Evolutionary conservation across 2,113 vertebrate genomes (phyloP).

Genomic region (Bos javanicus): DNA sequence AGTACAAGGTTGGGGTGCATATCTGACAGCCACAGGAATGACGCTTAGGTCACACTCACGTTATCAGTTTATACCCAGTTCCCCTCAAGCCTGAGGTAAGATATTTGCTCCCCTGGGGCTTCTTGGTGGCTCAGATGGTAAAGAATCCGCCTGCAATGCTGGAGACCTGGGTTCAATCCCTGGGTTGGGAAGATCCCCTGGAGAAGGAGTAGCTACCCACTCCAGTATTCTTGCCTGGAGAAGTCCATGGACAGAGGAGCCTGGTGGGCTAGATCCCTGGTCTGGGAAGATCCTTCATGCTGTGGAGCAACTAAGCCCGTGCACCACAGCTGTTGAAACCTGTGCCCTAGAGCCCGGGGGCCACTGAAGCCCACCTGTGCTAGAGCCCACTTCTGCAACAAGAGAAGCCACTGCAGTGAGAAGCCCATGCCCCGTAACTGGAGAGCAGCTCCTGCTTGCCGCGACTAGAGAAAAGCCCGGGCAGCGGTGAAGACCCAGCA

Average conservation of each 20-base stretch:
- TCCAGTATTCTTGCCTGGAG: not conserved
- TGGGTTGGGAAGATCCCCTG: not conserved
- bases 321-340: not conserved
- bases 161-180: not conserved
- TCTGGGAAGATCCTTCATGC: not conserved
- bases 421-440: not conserved
- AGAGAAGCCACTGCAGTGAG: not conserved
- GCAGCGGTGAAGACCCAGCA: not conserved
- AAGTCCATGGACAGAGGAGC: not conserved
- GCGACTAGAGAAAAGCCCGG: not conserved
- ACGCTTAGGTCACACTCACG: not conserved
- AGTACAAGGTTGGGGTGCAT: no score
- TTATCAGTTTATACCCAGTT: not conserved
- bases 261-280: not conserved
- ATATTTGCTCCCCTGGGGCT: not conserved
- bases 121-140: not conserved
- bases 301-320: not conserved
- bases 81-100: not conserved
- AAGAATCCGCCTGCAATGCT: not conserved
- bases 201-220: not conserved
- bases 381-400: not conserved
- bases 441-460: not conserved
- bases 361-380: not conserved
- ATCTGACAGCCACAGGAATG: not conserved
- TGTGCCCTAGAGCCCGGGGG: not conserved